Conservation (phyloP, 2,113 vertebrate genomes). For the Thunnus maccoyii region DNA sequence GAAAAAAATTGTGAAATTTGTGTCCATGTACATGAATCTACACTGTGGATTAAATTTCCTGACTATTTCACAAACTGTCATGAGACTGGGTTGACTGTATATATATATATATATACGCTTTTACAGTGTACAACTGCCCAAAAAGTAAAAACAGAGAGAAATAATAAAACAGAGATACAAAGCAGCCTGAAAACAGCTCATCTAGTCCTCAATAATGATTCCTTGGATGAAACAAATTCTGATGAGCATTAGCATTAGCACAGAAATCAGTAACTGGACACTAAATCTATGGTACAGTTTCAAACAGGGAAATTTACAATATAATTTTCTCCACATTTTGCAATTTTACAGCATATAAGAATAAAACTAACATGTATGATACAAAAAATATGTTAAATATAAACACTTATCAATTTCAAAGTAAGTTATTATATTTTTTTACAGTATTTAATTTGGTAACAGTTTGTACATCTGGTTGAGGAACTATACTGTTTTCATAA, state of each 20-base stretch:
- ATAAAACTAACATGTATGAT: conserved; percentile 31
- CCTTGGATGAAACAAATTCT: background rate
- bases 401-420: conserved; percentile 10
- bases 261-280: background rate
- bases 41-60: too few relatives aligned
- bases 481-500: conserved; percentile 1
- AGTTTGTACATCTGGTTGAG: conserved; percentile 20
- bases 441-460: background rate
- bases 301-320: background rate
- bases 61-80: too few relatives aligned
- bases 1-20: too few relatives aligned
- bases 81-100: background rate
- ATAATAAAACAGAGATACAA: background rate
- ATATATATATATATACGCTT: background rate
- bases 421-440: background rate
- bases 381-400: conserved; percentile 25
- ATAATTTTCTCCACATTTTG: background rate
- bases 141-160: background rate
- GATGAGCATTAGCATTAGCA: conserved; percentile 24
- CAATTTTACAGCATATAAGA: conserved; percentile 24
- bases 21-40: too few relatives aligned
- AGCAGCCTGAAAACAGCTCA: background rate
- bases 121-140: background rate
- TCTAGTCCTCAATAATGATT: background rate
- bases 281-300: background rate